Evolutionary conservation across 2,797 vertebrate genomes (phyloP).

Genomic region (Pseudopleuronectes americanus): DNA sequence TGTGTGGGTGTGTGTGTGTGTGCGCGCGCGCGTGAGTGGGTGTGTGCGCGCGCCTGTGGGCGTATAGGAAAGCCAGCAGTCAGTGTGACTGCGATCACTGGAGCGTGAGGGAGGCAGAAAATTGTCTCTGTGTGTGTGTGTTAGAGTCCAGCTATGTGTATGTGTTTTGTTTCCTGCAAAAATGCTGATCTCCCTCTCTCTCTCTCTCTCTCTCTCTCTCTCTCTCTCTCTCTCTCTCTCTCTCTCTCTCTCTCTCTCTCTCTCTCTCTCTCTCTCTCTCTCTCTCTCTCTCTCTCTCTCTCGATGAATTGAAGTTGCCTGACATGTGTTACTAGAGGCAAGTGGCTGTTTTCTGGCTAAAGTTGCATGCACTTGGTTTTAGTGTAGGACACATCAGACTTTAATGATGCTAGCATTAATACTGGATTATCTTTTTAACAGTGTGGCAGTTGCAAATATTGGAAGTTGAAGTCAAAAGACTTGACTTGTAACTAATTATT

Average conservation of each 20-base stretch:
- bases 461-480: no score
- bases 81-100: conserved; percentile 60
- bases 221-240: conserved; percentile 34
- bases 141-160: conserved; percentile 45
- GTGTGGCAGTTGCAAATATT: no score
- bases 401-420: no score
- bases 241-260: conserved; percentile 30
- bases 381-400: no score
- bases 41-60: conserved; percentile 23
- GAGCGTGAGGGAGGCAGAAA: conserved; percentile 65
- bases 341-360: background rate
- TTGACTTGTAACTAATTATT: no score
- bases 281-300: conserved; percentile 29
- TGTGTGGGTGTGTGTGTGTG: conserved; percentile 27
- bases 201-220: conserved; percentile 25
- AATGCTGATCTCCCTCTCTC: conserved; percentile 47
- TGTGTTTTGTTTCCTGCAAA: conserved; percentile 41
- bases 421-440: no score
- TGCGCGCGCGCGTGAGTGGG: conserved; percentile 30
- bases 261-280: conserved; percentile 26
- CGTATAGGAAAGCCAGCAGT: conserved; percentile 57
- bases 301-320: conserved; percentile 61
- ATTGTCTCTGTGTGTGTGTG: conserved; percentile 55
- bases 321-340: conserved; percentile 66
- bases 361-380: no score